Conservation (phyloP, 37 sponge, comb jelly and placozoan genomes). For the Hormiphora californensis region DNA sequence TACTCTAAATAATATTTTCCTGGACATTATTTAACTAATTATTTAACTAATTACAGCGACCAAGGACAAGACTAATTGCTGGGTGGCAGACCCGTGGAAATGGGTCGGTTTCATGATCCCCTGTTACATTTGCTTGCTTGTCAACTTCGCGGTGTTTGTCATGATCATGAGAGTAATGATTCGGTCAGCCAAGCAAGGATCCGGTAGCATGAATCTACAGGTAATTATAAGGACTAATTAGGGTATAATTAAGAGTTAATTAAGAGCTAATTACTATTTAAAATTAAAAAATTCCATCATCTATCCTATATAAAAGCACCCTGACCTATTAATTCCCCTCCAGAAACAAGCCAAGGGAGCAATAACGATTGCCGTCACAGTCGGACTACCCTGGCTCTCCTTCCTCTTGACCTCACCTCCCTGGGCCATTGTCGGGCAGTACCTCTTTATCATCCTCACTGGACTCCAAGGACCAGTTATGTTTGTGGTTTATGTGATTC, state of each 20-base stretch:
- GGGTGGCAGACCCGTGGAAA: slow-evolving; percentile 32
- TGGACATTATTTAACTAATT: too few species aligned
- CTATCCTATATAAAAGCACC: background rate
- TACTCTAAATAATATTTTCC: too few species aligned
- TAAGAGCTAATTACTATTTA: background rate
- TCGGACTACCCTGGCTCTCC: slow-evolving; percentile 5
- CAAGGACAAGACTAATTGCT: background rate
- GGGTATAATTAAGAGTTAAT: background rate
- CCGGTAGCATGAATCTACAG: background rate
- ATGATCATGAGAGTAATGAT: slow-evolving; percentile 8
- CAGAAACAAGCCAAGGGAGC: slow-evolving; percentile 27
- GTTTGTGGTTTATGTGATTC: background rate
- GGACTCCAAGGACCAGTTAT: background rate
- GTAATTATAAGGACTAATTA: background rate
- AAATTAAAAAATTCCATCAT: background rate
- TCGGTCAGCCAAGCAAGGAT: background rate
- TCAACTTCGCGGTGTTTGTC: slow-evolving; percentile 6
- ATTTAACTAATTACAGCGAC: background rate
- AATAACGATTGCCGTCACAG: slow-evolving; percentile 5
- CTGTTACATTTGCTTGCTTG: background rate
- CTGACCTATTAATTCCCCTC: background rate
- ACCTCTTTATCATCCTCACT: slow-evolving; percentile 7
- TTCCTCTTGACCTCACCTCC: background rate
- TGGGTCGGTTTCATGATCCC: slow-evolving; percentile 40
- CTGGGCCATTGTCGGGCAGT: background rate